Base-by-base conservation (phyloP, 2,113 vertebrate genomes). In the Amphiprion ocellaris region DNA sequence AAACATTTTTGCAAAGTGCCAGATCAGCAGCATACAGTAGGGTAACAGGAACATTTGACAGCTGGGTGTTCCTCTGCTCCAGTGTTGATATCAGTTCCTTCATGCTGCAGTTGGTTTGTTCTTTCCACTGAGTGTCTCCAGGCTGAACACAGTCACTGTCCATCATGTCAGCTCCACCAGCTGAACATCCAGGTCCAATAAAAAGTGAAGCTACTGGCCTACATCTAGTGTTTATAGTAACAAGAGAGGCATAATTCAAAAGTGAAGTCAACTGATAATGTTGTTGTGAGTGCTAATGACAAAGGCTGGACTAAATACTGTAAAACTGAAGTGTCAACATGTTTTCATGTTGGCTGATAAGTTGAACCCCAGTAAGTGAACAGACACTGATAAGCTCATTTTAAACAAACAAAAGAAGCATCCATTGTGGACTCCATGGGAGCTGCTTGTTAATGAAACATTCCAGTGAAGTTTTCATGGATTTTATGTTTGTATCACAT, bases 141-240 rank as follows among this genome's bases (percentile, higher is more conserved):
- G 80, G 84, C 73, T 61, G 12, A 41, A 81, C 41, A 1, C 11
- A 69, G 79, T 90, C 90, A 54, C 70, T 84, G 59, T 74, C 16
- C 24, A 77, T 92, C 44, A 77, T 33, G 54, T 92, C 87, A 83
- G 33, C 17, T 77, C 6, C 59, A 77, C 39, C 81, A 82, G 69
- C 30, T 17, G 69, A 78, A 55, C 68, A 60, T 79, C 19, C 3
- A 53, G 65, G 47, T 1, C 66, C 50, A 58, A 64, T 64, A 44
- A 71, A 79, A 55, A 46, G 33, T 50, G 39, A 67, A 63, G 69
- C 76, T 49, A 49, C 16, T 62, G 75, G 7, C 28, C 80, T 79
- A 47, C 52, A 79, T 76, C 54, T 54, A 56, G 26, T 78, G 41
- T 4, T 65, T 79, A n/a, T 59, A 28, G 72, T 54, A 17, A 50